Base-by-base conservation (phyloP, 2,888 invertebrate species). In the Pyrrhia umbra region DNA sequence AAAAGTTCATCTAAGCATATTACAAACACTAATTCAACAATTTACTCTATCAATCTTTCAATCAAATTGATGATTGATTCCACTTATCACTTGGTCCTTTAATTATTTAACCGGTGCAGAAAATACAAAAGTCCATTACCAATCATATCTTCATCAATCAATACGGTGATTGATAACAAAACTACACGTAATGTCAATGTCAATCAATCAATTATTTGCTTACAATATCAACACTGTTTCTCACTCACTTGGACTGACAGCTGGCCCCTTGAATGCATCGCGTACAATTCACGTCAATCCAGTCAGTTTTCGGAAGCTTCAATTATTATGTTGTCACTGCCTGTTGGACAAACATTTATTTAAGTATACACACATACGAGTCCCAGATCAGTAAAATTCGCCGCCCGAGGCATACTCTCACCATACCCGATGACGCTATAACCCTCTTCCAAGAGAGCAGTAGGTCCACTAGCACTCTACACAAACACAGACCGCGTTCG, bases 11-110 rank as follows among this genome's bases (percentile, higher is more conserved):
- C 42, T 15, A 49, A 49, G 40, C 60, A 62, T n/a, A n/a, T 59
- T 40, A 72, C 55, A 62, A 42, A 68, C 45, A 66, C 47, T 60
- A 58, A 60, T 62, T 61, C 64, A 73, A 76, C 77, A 65, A 65
- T 73, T 57, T 59, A 71, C 79, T 74, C 55, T 61, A 65, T 77
- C 68, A 79, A 77, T 63, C 49, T 49, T 70, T 68, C 71, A 74
- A 78, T 78, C 68, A 64, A 30, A 68, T 75, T 80, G 58, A 54
- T 52, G 74, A 77, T 68, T 66, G 75, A 43, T 68, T 42, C 61
- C 65, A 68, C 70, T 75, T 67, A 70, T 52, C 66, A 74, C 65
- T 72, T 77, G 59, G 77, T 77, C 67, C 52, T 20, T 56, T 42
- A 56, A 64, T 20, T 67, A 45, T 27, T 74, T 34, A 68, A 40